Percentiles rank a stretch among this genome's conserved stretches.
Evolutionary conservation across 2,888 invertebrate species (phyloP).

Genomic region (Dryomyza anilis): DNA sequence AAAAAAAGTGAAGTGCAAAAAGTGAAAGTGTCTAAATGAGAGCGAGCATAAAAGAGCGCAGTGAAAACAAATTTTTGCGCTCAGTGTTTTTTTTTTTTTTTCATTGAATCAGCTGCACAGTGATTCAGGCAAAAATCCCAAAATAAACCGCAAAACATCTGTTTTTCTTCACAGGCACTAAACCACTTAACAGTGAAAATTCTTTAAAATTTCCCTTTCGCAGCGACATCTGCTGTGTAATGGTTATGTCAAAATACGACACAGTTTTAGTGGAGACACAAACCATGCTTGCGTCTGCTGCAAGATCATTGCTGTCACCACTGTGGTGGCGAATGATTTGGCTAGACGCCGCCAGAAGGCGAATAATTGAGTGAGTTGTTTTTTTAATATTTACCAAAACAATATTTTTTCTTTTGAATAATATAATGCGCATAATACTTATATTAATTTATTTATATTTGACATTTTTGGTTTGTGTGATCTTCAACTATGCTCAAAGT

Average conservation of each 20-base stretch:
- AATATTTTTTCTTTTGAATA: no score
- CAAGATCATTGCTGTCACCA: background rate
- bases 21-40: background rate
- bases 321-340: no score
- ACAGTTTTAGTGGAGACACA: constrained; percentile 22
- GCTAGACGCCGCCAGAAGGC: constrained; percentile 10
- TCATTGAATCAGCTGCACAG: no score
- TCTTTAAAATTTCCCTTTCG: constrained; percentile 17
- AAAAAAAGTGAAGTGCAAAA: background rate
- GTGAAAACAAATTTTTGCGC: background rate
- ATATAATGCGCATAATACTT: no score
- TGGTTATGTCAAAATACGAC: background rate
- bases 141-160: constrained; percentile 50
- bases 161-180: constrained; percentile 39
- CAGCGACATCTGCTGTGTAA: constrained; percentile 20
- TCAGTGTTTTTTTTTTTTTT: no score
- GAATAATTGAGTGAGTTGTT: background rate
- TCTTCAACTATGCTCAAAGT: no score
- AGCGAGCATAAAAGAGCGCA: background rate
- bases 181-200: no score
- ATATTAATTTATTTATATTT: no score
- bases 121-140: constrained; percentile 51
- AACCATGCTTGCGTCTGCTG: constrained; percentile 14
- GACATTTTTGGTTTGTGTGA: no score
- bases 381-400: background rate